Conservation (phyloP, 2,113 vertebrate genomes). For the Girardinichthys multiradiatus region DNA sequence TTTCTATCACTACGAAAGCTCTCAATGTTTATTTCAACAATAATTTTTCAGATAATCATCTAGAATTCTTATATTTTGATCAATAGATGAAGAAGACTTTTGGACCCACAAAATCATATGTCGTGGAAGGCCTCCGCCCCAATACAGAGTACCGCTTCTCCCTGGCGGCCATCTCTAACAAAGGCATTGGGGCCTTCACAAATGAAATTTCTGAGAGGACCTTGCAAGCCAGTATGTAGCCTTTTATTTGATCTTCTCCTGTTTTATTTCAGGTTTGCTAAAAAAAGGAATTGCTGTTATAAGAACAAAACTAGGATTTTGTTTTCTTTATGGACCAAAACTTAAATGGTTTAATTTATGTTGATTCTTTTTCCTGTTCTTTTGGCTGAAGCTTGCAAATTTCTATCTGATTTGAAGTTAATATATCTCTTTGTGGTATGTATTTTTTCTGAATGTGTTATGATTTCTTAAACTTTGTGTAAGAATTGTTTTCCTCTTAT, state of each 20-base stretch:
- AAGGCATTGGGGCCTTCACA: conserved; percentile 96
- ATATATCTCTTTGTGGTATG: too few relatives aligned
- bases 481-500: conserved; percentile 11
- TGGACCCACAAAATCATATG: conserved; percentile 85
- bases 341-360: conserved; percentile 10
- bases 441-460: neutral
- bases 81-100: conserved; percentile 89
- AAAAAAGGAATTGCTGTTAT: conserved; percentile 18
- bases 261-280: conserved; percentile 32
- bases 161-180: conserved; percentile 91
- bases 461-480: conserved; percentile 9
- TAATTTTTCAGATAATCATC: neutral
- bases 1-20: neutral
- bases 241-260: conserved; percentile 64
- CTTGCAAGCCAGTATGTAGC: conserved; percentile 98
- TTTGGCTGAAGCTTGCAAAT: conserved; percentile 11
- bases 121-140: conserved; percentile 91
- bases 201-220: conserved; percentile 92
- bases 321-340: conserved; percentile 7
- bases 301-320: conserved; percentile 11
- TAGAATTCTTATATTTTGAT: conserved; percentile 10
- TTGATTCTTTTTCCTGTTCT: conserved; percentile 21
- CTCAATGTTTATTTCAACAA: neutral
- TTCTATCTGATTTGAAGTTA: conserved; percentile 17
- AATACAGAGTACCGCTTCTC: conserved; percentile 95